Conservation (phyloP, 1,140 invertebrate genomes). For the Armadillidium nasatum region DNA sequence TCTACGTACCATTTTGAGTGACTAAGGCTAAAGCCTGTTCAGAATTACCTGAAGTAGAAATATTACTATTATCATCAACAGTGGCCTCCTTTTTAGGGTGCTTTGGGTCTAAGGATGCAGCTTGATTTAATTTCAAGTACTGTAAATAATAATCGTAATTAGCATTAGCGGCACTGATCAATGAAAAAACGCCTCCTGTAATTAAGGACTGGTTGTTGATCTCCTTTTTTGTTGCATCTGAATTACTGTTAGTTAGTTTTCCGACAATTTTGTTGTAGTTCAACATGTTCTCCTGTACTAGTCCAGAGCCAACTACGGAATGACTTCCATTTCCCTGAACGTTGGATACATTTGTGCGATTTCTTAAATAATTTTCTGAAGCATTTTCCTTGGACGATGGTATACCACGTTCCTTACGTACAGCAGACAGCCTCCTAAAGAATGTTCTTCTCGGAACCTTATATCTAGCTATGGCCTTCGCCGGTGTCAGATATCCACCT, state of each 20-base stretch:
- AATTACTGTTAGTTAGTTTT: neutral
- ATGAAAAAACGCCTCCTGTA: constrained; percentile 29
- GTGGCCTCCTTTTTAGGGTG: constrained; percentile 26
- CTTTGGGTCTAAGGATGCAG: constrained; percentile 21
- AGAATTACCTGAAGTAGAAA: constrained; percentile 16
- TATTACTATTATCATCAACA: constrained; percentile 38
- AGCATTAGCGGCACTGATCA: constrained; percentile 36
- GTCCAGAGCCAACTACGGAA: too few species aligned
- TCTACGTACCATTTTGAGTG: constrained; percentile 26
- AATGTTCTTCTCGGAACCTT: constrained; percentile 34
- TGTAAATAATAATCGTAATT: constrained; percentile 37
- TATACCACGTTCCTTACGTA: constrained; percentile 33
- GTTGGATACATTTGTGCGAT: too few species aligned
- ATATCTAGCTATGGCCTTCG: constrained; percentile 36
- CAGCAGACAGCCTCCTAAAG: constrained; percentile 36
- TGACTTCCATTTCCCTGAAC: too few species aligned
- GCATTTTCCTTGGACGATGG: constrained; percentile 39
- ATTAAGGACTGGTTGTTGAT: constrained; percentile 23
- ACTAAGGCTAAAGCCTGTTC: constrained; percentile 32
- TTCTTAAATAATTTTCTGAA: constrained; percentile 25
- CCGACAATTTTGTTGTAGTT: too few species aligned
- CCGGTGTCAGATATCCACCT: constrained; percentile 31
- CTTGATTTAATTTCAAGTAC: constrained; percentile 30
- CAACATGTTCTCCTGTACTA: too few species aligned
- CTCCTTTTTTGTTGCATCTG: constrained; percentile 27